phyloP scores from a whole-genome alignment of 2,797 vertebrate species.

The Danio choprae region DNA sequence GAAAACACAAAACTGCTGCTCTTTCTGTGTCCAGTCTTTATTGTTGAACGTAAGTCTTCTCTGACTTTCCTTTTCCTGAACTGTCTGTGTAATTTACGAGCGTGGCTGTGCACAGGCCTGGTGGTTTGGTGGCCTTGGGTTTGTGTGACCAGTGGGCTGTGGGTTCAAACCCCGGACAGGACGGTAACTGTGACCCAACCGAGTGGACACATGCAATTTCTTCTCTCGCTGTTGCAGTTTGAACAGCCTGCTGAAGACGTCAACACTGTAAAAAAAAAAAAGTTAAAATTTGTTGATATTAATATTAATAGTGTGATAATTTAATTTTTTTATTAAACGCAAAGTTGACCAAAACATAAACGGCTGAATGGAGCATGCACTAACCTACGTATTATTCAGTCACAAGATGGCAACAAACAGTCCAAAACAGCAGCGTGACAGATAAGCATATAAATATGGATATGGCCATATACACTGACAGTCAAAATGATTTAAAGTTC shows the following conservation, averaged over 20 bases:
- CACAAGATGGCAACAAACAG: too few relatives aligned
- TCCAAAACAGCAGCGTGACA: too few relatives aligned
- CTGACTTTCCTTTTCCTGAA: conserved; percentile 64
- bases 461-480: too few relatives aligned
- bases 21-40: conserved; percentile 16
- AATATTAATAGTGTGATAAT: too few relatives aligned
- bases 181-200: conserved; percentile 65
- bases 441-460: too few relatives aligned
- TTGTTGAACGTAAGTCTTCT: conserved; percentile 26
- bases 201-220: conserved; percentile 62
- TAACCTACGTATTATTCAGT: too few relatives aligned
- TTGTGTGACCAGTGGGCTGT: conserved; percentile 72
- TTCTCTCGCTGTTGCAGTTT: background rate
- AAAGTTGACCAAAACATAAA: too few relatives aligned
- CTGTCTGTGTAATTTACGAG: conserved; percentile 57
- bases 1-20: conserved; percentile 40
- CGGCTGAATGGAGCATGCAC: too few relatives aligned
- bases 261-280: too few relatives aligned
- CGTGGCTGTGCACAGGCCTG: conserved; percentile 24
- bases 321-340: too few relatives aligned
- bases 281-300: too few relatives aligned
- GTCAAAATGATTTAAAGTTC: too few relatives aligned
- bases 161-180: conserved; percentile 73
- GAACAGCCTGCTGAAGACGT: background rate
- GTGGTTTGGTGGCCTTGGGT: conserved; percentile 76